Conservation (phyloP, 2,888 invertebrate genomes). For the Drosophila tanythrix region DNA sequence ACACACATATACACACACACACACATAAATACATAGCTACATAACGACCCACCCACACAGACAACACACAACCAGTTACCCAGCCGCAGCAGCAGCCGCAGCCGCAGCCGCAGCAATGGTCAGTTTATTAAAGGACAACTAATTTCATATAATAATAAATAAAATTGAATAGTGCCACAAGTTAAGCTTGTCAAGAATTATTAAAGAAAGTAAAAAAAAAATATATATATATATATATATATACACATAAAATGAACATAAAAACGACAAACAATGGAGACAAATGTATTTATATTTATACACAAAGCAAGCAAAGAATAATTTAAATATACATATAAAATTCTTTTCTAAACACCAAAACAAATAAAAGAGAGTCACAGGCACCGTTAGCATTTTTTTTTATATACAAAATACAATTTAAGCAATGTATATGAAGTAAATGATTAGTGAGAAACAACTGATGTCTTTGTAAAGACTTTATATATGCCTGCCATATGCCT, state of each 20-base stretch:
- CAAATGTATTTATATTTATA: conserved; percentile 76
- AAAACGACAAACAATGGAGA: conserved; percentile 57
- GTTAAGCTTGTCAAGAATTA: conserved; percentile 29
- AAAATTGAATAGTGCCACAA: conserved; percentile 30
- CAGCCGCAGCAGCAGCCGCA: conserved; percentile 22
- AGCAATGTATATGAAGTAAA: conserved; percentile 61
- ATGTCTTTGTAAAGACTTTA: conserved; percentile 78
- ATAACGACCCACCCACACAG: conserved; percentile 9
- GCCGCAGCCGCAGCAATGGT: conserved; percentile 33
- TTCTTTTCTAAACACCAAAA: conserved; percentile 47
- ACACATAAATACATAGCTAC: conserved; percentile 5
- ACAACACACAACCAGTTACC: conserved; percentile 25
- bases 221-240: conserved; percentile 15
- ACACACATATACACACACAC: conserved; percentile 2
- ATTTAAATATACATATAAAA: conserved; percentile 50
- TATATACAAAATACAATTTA: conserved; percentile 74
- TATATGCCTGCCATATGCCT: conserved; percentile 79
- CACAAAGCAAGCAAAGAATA: conserved; percentile 61
- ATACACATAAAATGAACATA: conserved; percentile 12
- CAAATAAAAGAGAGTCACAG: conserved; percentile 55
- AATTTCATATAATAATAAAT: conserved; percentile 13
- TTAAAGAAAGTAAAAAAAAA: conserved; percentile 6
- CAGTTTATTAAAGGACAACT: conserved; percentile 34
- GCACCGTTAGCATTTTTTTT: conserved; percentile 80
- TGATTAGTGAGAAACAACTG: conserved; percentile 74